Evolutionary conservation across 2,888 invertebrate genomes (phyloP), one percentile per base, ranked within the genome.

Genomic region (Drosophila anomalata): DNA sequence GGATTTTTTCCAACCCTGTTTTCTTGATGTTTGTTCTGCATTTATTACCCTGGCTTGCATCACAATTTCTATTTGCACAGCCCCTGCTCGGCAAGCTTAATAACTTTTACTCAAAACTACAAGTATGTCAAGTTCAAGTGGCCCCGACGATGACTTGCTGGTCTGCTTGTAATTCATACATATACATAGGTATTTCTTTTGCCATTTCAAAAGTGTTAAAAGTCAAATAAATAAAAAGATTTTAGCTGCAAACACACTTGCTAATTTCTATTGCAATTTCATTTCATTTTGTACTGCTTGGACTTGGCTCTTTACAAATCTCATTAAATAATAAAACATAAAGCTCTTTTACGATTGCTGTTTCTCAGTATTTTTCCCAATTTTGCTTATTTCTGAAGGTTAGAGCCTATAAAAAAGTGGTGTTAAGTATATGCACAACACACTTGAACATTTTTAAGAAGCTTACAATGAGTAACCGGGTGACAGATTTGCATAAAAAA

Each of bases 121-220:
- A 87, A 79, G 75, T 85, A 73, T 85, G 76, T 76, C 84, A 85
- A 85, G 84, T 85, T 85, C 88, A 85, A 79, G 73, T 56, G 50
- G 57, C 66, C 61, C 54, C 62, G 66, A 70, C 68, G 61, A 47
- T 73, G 41, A 70, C 61, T 53, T 60, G 58, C 51, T 36, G 47
- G 54, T 60, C 22, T 59, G 48, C 55, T 56, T 31, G n/a, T 17
- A 47, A 46, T 14, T 22, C 33, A 14, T 55, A 33, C 14, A 29
- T 58, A 29, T 31, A 29, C 31, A 48, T 29, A 39, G 11, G 50
- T 39, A 62, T 53, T 48, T 52, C 53, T 63, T 47, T 47, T 48
- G 48, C 54, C 36, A 42, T 51, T 57, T 47, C 47, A 61, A 65
- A 60, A 57, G 84, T 87, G 82, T 76, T 84, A 83, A 84, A 66